Conservation (phyloP, 2,888 invertebrate genomes). For the Hydroisotoma schaefferi region DNA sequence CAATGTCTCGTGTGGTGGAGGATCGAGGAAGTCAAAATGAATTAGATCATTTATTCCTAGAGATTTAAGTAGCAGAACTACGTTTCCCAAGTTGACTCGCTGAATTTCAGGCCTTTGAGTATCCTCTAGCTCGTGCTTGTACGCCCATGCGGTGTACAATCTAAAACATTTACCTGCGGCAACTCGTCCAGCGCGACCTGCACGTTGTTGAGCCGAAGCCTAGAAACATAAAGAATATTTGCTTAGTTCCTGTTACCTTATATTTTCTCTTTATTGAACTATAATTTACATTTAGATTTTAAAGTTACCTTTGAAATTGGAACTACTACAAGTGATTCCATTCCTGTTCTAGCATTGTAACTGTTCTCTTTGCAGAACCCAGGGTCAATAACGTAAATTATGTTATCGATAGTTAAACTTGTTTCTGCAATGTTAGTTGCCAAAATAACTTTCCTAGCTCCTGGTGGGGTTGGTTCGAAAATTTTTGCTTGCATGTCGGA, state of each 20-base stretch:
- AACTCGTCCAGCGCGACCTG: constrained; percentile 91
- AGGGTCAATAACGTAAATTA: constrained; percentile 98
- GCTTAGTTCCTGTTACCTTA: not conserved
- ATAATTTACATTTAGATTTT: not conserved
- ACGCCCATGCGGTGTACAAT: constrained; percentile 97
- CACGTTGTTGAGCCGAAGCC: constrained; percentile 95
- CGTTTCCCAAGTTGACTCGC: constrained; percentile 94
- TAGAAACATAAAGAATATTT: constrained; percentile 36
- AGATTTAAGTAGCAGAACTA: constrained; percentile 92
- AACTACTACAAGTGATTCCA: constrained; percentile 98
- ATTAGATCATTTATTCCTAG: constrained; percentile 96
- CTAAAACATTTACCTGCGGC: constrained; percentile 98
- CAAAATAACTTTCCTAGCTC: constrained; percentile 92
- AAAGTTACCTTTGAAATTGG: constrained; percentile 76
- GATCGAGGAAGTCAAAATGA: constrained; percentile 97
- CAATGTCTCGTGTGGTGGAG: constrained; percentile 90
- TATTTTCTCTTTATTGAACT: not conserved
- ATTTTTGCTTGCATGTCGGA: constrained; percentile 99
- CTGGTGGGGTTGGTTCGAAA: constrained; percentile 94
- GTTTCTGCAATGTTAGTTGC: constrained; percentile 99
- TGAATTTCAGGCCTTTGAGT: constrained; percentile 98
- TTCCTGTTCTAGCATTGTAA: constrained; percentile 93
- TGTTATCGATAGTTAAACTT: constrained; percentile 97
- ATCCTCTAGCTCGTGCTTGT: constrained; percentile 95
- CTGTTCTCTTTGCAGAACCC: constrained; percentile 99